Evolutionary conservation across 2,797 vertebrate genomes (phyloP), one percentile per base, ranked within the genome.

Genomic region (Poeciliopsis gracilis): DNA sequence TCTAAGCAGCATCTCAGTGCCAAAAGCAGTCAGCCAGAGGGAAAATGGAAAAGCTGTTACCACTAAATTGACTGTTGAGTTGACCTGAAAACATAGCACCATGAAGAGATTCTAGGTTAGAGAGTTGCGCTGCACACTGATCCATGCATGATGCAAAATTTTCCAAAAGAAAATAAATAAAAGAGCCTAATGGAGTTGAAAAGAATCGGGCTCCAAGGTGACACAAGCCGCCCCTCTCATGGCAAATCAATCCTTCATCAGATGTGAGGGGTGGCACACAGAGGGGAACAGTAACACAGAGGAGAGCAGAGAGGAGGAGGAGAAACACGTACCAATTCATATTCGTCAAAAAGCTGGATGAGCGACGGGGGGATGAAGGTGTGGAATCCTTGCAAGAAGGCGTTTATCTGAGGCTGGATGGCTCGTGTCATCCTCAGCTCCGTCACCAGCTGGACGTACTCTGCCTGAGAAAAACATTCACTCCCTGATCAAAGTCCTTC

Each of bases 381-480:
- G 92, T 99, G 98, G 93, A 99, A 99, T 71, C 98, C 98, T 82
- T 97, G 97, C 79, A 99, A 91, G 90, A 99, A 99, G 75, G 97
- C 98, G 80, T 99, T 98, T 88, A 99, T 99, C 95, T 99, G 98
- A 85, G 98, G 98, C 90, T 99, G 98, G 92, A 99, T 99, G 83
- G 98, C 98, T 92, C 98, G 96, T 41, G 98, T 99, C 98, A 99
- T 99, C 90, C 98, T 96, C 90, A 99, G 96, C 93, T 99, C 98
- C 30, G 98, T 99, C 86, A 99, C 98, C 87, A 99, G 96, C 94
- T 99, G 98, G 53, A 99, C 98, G 20, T 99, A 99, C 89, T 99
- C 98, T 0, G 95, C 98, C 98, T 99, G 91, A 89, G 0, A 55
- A 0, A 80, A 43, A 77, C 82, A 71, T 25, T 77, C 28, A 83